Percentiles rank a stretch among this genome's conserved stretches.
These are phyloP conservation scores for Volucella inanis DNA, from an alignment of 2,888 invertebrate species.

Conservation along the genomic window DNA sequence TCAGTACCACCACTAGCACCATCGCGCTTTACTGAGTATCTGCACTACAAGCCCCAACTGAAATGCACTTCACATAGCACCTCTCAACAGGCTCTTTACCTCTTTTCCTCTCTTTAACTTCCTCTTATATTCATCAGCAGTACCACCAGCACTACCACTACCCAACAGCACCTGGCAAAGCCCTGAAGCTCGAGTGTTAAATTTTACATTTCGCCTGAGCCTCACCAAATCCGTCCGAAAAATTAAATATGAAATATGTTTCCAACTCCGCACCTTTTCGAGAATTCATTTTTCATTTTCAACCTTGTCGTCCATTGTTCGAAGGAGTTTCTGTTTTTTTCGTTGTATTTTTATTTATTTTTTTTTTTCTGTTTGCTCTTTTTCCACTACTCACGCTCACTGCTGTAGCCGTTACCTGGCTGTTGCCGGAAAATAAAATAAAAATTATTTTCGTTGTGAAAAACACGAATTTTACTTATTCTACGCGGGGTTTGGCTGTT, in stretches of 20 bases:
- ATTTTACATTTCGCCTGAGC: conserved; percentile 70
- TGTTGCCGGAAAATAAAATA: conserved; percentile 44
- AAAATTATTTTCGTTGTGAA: conserved; percentile 50
- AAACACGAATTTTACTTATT: conserved; percentile 64
- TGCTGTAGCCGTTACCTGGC: conserved; percentile 3
- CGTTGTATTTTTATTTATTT: not conserved
- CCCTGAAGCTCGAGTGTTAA: conserved; percentile 66
- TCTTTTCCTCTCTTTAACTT: conserved; percentile 11
- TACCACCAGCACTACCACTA: not conserved
- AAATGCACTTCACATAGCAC: conserved; percentile 71
- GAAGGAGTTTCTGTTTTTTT: not conserved
- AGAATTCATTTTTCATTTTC: conserved; percentile 67
- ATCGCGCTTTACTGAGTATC: too few species aligned
- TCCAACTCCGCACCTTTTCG: conserved; percentile 72
- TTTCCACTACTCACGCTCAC: conserved; percentile 44
- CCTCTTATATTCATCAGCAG: not conserved
- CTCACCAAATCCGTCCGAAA: conserved; percentile 73
- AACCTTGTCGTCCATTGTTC: conserved; percentile 60
- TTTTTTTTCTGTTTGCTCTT: conserved; percentile 19
- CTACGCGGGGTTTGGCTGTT: not conserved
- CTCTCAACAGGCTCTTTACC: conserved; percentile 69
- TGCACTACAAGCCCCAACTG: conserved; percentile 30
- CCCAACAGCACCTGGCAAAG: conserved; percentile 35
- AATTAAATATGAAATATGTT: conserved; percentile 75
- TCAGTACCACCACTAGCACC: not conserved